Base-by-base conservation (phyloP, 2,113 vertebrate species). In the Oceanodroma tethys region DNA sequence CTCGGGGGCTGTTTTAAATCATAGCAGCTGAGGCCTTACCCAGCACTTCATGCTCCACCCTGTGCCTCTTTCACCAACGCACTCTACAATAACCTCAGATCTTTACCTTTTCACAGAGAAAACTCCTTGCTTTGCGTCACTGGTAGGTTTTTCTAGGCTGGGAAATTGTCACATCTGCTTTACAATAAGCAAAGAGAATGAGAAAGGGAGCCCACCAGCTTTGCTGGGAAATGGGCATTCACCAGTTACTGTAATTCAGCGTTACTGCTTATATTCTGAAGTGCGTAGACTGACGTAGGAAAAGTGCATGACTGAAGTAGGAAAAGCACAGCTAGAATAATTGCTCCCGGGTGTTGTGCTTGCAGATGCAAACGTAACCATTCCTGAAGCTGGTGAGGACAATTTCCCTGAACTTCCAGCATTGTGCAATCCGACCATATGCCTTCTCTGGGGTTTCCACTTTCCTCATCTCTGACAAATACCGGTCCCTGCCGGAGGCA, bases 1-100 rank as follows among this genome's bases (percentile, higher is more conserved):
- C 86, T 85, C 29, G 2, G 73, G 91, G 91, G 74, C 67, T 95
- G 95, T 86, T 97, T 91, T 87, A 96, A 95, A 94, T 97, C 96
- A 82, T 12, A 97, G 91, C 87, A 95, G 71, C 84, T 94, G 84
- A 95, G 56, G 86, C 84, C 52, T 92, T 95, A 81, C 22, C 45
- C 42, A 80, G 81, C 29, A 60, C 45, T 88, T 81, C 29, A 71
- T 6, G 1, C 45, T 94, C 86, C 89, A 82, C 93, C 93, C 92
- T 76, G 66, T 53, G 66, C 63, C 50, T 75, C 63, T 82, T 94
- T 70, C 50, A 82, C 66, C 71, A 63, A 19, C 26, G 40, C 11
- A 9, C 42, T 60, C 66, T 36, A 4, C 13, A 79, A 30, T 30
- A 82, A 85, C 8, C 56, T 67, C 68, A 22, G 16, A 67, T 56